Conservation (phyloP, 1,140 invertebrate species). For the Micrasema minimum region DNA sequence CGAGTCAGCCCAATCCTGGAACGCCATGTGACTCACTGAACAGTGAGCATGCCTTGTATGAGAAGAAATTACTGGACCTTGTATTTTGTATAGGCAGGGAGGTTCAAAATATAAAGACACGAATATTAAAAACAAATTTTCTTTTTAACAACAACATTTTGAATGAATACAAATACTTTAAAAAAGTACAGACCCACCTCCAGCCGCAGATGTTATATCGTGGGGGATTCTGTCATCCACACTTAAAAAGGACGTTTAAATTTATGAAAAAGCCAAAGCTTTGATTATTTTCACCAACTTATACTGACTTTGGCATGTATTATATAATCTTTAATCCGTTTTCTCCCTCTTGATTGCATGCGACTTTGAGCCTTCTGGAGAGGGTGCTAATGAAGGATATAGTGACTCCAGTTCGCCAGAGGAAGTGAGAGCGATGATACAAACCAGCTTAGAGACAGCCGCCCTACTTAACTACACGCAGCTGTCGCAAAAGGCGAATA, state of each 20-base stretch:
- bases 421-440: constrained; percentile 95
- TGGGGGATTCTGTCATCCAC: too few species aligned
- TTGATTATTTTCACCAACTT: too few species aligned
- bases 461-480: constrained; percentile 97
- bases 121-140: too few species aligned
- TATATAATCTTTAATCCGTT: too few species aligned
- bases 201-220: too few species aligned
- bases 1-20: constrained; percentile 12
- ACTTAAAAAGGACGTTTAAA: too few species aligned
- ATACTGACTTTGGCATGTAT: too few species aligned
- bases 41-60: constrained; percentile 26
- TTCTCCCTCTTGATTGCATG: constrained; percentile 64
- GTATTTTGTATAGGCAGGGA: neutral
- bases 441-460: constrained; percentile 96
- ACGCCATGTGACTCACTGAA: constrained; percentile 4
- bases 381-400: constrained; percentile 99
- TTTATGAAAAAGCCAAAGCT: too few species aligned
- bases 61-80: constrained; percentile 32
- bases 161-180: too few species aligned
- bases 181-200: too few species aligned
- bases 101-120: too few species aligned
- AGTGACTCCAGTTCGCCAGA: constrained; percentile 96
- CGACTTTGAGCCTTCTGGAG: constrained; percentile 94
- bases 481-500: constrained; percentile 96
- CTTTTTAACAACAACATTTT: too few species aligned